Evolutionary conservation across 35 echinoderm and acorn worm genomes (phyloP).

Genomic region (Apostichopus japonicus): DNA sequence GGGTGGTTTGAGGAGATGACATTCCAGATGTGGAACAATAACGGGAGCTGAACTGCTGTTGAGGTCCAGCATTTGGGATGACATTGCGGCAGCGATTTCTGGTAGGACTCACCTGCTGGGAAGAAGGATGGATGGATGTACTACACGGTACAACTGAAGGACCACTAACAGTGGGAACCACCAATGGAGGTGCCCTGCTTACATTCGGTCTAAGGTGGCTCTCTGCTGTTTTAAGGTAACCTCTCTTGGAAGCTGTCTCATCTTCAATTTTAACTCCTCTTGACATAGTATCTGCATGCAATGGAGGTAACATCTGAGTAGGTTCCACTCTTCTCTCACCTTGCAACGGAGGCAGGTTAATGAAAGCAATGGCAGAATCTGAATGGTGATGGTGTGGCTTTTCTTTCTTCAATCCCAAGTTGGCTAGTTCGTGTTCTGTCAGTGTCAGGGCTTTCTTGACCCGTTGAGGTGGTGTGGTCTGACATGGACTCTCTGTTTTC

Average conservation of each 20-base stretch:
- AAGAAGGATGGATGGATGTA: not conserved
- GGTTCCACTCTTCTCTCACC: conserved; percentile 49
- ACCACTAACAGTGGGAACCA: not conserved
- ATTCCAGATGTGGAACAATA: conserved; percentile 72
- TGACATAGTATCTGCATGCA: not conserved
- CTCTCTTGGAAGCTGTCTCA: not conserved
- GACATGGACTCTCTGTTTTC: not conserved
- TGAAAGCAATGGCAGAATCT: conserved; percentile 84
- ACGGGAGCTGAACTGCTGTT: conserved; percentile 72
- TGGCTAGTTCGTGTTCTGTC: conserved; percentile 46
- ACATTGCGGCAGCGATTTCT: conserved; percentile 10
- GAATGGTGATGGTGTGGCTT: conserved; percentile 71
- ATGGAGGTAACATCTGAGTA: not conserved
- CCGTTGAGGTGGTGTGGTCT: not conserved
- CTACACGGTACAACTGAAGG: not conserved
- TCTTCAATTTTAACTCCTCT: not conserved
- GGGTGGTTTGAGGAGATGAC: conserved; percentile 58
- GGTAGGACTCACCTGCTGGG: conserved; percentile 71
- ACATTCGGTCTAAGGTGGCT: not conserved
- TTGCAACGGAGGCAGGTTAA: conserved; percentile 91
- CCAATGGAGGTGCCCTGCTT: not conserved
- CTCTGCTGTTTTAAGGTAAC: not conserved
- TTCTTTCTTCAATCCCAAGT: conserved; percentile 79
- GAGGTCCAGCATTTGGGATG: conserved; percentile 67
- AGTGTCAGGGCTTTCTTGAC: conserved; percentile 47